These are phyloP conservation scores for Hephaestus fuliginosus DNA, from an alignment of 2,797 vertebrate genomes.

Conservation along the genomic window DNA sequence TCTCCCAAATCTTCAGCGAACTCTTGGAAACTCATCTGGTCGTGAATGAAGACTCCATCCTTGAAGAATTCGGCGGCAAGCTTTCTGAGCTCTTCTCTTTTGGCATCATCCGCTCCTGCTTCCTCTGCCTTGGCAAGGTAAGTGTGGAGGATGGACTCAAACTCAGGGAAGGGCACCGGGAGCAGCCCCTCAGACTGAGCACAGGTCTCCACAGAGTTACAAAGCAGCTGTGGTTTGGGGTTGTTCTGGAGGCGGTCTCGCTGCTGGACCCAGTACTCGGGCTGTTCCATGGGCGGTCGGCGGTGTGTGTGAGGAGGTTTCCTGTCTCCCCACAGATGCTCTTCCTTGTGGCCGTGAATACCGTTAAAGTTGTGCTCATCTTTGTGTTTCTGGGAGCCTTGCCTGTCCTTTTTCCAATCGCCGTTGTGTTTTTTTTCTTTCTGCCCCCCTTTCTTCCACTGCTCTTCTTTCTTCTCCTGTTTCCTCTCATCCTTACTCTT, in stretches of 20 bases:
- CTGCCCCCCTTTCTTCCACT: slow-evolving; percentile 35
- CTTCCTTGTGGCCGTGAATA: slow-evolving; percentile 34
- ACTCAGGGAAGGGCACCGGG: slow-evolving; percentile 66
- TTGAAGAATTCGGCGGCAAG: slow-evolving; percentile 85
- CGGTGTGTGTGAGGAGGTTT: slow-evolving; percentile 60
- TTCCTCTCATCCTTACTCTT: slow-evolving; percentile 58
- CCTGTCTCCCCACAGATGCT: slow-evolving; percentile 58
- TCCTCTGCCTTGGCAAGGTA: slow-evolving; percentile 85
- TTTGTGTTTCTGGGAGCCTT: slow-evolving; percentile 32
- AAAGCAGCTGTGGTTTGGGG: slow-evolving; percentile 81
- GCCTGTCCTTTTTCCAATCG: slow-evolving; percentile 51
- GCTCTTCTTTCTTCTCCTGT: slow-evolving; percentile 47
- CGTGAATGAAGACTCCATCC: slow-evolving; percentile 88
- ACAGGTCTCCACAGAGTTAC: slow-evolving; percentile 83
- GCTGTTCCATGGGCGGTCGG: slow-evolving; percentile 57
- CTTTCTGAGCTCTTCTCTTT: slow-evolving; percentile 71
- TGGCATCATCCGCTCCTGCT: slow-evolving; percentile 60
- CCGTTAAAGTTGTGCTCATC: slow-evolving; percentile 10
- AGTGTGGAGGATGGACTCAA: slow-evolving; percentile 69
- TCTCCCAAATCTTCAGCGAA: slow-evolving; percentile 91
- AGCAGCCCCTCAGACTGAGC: slow-evolving; percentile 86
- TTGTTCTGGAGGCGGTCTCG: slow-evolving; percentile 77
- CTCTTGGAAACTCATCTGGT: slow-evolving; percentile 89
- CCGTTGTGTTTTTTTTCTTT: slow-evolving; percentile 45
- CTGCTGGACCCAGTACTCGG: slow-evolving; percentile 83